Evolutionary conservation across 2,113 vertebrate genomes (phyloP).

Genomic region (Acanthisitta chloris): DNA sequence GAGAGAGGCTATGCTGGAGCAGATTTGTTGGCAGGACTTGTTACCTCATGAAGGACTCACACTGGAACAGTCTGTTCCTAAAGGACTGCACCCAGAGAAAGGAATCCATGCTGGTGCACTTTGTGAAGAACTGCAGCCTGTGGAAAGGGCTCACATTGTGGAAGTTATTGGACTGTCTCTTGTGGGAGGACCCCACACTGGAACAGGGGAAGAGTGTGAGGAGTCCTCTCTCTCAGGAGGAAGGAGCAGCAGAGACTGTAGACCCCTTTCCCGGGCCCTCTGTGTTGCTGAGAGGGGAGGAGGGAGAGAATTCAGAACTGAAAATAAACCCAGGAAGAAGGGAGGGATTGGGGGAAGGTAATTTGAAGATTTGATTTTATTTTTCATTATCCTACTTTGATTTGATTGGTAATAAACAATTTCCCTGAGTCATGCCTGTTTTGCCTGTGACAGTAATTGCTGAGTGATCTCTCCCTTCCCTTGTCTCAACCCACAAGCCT

Average conservation of each 20-base stretch:
- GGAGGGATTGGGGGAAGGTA: too few species aligned
- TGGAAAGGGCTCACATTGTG: too few species aligned
- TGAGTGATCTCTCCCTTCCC: not conserved
- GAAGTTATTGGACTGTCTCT: too few species aligned
- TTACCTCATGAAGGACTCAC: not conserved
- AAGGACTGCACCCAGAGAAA: not conserved
- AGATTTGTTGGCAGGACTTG: not conserved
- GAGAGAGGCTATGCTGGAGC: not conserved
- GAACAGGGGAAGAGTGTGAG: not conserved
- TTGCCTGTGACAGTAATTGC: rapidly evolving
- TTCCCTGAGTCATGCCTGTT: rapidly evolving
- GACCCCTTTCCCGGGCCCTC: too few species aligned
- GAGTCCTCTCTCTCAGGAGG: not conserved
- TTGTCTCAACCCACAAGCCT: rapidly evolving
- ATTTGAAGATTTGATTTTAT: not conserved
- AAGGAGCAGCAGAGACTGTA: not conserved
- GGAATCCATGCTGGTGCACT: not conserved
- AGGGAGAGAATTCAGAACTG: not conserved
- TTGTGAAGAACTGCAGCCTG: not conserved
- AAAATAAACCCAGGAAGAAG: not conserved
- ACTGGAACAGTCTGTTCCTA: not conserved
- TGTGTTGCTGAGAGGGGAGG: not conserved
- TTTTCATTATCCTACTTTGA: not conserved
- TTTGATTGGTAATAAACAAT: not conserved
- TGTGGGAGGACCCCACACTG: not conserved